Evolutionary conservation across 2,888 invertebrate species (phyloP), one percentile per base, ranked within the genome.

Genomic region (Hetaerina titia): DNA sequence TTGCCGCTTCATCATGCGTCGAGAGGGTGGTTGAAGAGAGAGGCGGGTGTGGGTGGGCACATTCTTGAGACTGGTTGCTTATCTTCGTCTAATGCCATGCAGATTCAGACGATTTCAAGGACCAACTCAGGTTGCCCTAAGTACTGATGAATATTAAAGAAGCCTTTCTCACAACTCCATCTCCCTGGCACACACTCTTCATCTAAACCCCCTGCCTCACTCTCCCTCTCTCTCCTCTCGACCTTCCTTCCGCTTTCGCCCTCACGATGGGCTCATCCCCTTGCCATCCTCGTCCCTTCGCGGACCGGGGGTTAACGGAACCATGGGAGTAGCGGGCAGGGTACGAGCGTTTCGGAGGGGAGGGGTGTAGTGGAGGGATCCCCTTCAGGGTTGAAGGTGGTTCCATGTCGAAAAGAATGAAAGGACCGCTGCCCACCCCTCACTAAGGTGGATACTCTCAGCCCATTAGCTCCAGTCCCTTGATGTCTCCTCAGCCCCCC

Each of bases 61-160:
- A 25, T 81, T 13, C 81, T 81, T n/a, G 81, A 81, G 81, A 81
- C 81, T 13, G 81, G 25, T 81, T 81, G 81, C 81, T 81, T 81
- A 81, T 31, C 31, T 81, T 81, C n/a, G 81, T 31, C 81, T 81
- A 81, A 31, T 81, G 81, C 81, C 81, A 81, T 81, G 81, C 81
- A 81, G 81, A 81, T 81, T 81, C 81, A 13, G 81, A 31, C 81
- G 81, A 81, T 81, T 81, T 81, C 81, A 81, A 81, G 81, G 81
- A 31, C 81, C 81, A 81, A 81, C 81, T 81, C 81, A 25, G 81
- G 81, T 81, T 31, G 31, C 81, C 81, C 81, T 81, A 31, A 81
- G 81, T 81, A 81, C 81, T 81, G 81, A 81, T 81, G 81, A 81
- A 81, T 81, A 81, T 81, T 81, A 81, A 81, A 81, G 81, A 31